Base-by-base conservation (phyloP, 2,113 vertebrate genomes). In the Hippocampus comes region DNA sequence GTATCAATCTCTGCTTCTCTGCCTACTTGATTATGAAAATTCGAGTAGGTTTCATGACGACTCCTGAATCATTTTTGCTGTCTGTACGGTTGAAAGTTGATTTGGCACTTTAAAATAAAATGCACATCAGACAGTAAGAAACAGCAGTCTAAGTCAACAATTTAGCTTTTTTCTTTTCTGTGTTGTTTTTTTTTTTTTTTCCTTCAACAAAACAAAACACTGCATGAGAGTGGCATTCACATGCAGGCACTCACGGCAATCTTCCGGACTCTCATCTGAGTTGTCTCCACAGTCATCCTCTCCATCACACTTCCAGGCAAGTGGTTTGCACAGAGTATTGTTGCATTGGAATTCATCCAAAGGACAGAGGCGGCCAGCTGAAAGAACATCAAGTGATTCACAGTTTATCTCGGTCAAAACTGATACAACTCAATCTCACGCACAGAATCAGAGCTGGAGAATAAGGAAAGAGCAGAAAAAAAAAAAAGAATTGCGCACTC, bases 201-300 rank as follows among this genome's bases (percentile, higher is more conserved):
- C 25, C 10, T n/a, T 56, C 1, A 38, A 38, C 34, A 38, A 38
- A 38, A 38, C 34, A 38, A 55, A 55, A 20, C 20, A 34, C 5
- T 3, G 30, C 1, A 5, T 61, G 5, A 56, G 41, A 73, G 30
- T 34, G 27, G 5, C 0, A 7, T 0, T 80, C 94, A 43, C 9
- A 23, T 14, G 34, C 38, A 15, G 42, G 14, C 42, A 66, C 64
- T 94, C 84, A 99, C 97, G 91, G 79, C 97, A 99, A 82, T 96
- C 93, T 69, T 96, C 95, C 0, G 94, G 95, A 77, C 94, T 96
- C 82, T 99, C 97, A 0, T 99, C 97, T 0, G 97, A 98, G 81
- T 99, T 99, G 85, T 99, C 97, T 11, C 97, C 97, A 0, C 97
- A 99, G 88, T 99, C 97, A 0, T 99, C 97, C 77, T 99, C 96